Conservation (phyloP, 2,888 invertebrate species). For the Andrena dorsata region DNA sequence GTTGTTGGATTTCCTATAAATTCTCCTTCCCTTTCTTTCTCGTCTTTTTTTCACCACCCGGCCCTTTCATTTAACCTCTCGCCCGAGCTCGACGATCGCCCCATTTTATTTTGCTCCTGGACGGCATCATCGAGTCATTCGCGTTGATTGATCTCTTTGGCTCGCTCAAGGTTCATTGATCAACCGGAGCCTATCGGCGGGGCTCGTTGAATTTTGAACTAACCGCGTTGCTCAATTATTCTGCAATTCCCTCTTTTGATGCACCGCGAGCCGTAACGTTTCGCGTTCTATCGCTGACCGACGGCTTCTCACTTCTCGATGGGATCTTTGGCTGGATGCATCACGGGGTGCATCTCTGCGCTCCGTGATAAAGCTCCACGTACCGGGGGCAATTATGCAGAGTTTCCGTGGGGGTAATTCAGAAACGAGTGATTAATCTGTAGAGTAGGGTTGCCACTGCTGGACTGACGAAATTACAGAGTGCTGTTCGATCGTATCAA, state of each 20-base stretch:
- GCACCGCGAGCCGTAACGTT: constrained; percentile 23
- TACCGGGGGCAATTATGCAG: background rate
- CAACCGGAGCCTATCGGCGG: constrained; percentile 23
- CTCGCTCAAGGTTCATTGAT: constrained; percentile 51
- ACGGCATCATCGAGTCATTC: constrained; percentile 60
- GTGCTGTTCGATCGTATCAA: too few species aligned
- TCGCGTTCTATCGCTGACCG: constrained; percentile 37
- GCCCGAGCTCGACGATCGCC: constrained; percentile 24
- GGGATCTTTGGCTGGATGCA: constrained; percentile 6
- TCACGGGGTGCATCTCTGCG: background rate
- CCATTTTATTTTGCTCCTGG: constrained; percentile 43
- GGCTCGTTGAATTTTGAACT: constrained; percentile 57
- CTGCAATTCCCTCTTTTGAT: constrained; percentile 52
- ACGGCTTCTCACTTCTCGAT: constrained; percentile 27
- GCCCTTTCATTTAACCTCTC: constrained; percentile 60
- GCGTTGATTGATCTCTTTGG: constrained; percentile 63
- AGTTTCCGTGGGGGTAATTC: too few species aligned
- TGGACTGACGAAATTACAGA: too few species aligned
- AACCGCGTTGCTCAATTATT: constrained; percentile 56
- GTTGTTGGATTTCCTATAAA: constrained; percentile 51
- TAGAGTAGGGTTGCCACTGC: too few species aligned
- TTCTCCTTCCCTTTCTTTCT: constrained; percentile 6
- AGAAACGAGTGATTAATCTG: too few species aligned
- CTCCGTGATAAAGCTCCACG: background rate
- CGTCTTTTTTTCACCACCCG: constrained; percentile 5